Percentiles rank a stretch among this genome's conserved stretches.
Evolutionary conservation across 2,113 vertebrate species (phyloP).

Genomic region (Nothobranchius kuhntae): DNA sequence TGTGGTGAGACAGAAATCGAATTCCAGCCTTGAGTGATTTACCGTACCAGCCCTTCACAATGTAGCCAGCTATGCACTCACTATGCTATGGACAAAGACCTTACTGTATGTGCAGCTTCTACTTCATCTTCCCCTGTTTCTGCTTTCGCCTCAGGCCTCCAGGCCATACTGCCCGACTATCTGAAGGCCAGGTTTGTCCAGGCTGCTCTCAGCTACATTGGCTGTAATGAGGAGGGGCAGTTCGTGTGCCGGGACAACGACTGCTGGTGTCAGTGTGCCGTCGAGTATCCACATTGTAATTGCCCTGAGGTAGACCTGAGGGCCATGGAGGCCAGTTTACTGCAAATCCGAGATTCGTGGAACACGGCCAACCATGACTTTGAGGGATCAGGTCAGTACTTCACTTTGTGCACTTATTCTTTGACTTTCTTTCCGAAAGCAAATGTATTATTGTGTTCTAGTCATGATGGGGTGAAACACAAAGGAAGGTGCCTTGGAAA

Average conservation of each 20-base stretch:
- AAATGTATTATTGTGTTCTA: slow-evolving; percentile 3
- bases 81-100: slow-evolving; percentile 25
- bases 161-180: slow-evolving; percentile 81
- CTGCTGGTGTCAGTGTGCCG: slow-evolving; percentile 83
- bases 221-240: slow-evolving; percentile 82
- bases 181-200: slow-evolving; percentile 79
- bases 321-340: slow-evolving; percentile 80
- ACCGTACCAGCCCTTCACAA: slow-evolving; percentile 1
- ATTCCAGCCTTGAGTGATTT: slow-evolving; percentile 15
- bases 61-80: slow-evolving; percentile 15
- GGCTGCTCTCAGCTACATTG: slow-evolving; percentile 83
- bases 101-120: slow-evolving; percentile 4
- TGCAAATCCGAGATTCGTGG: slow-evolving; percentile 78
- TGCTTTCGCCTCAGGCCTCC: slow-evolving; percentile 75
- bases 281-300: slow-evolving; percentile 79
- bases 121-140: slow-evolving; percentile 23
- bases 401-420: slow-evolving; percentile 4
- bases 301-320: slow-evolving; percentile 80
- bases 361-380: slow-evolving; percentile 78
- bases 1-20: slow-evolving; percentile 13
- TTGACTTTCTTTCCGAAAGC: slow-evolving; percentile 4
- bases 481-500: no score
- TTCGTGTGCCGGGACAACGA: slow-evolving; percentile 81
- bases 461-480: no score
- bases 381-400: slow-evolving; percentile 79